Conservation (phyloP, 1,140 invertebrate genomes). For the Mesaphorura yosii region DNA sequence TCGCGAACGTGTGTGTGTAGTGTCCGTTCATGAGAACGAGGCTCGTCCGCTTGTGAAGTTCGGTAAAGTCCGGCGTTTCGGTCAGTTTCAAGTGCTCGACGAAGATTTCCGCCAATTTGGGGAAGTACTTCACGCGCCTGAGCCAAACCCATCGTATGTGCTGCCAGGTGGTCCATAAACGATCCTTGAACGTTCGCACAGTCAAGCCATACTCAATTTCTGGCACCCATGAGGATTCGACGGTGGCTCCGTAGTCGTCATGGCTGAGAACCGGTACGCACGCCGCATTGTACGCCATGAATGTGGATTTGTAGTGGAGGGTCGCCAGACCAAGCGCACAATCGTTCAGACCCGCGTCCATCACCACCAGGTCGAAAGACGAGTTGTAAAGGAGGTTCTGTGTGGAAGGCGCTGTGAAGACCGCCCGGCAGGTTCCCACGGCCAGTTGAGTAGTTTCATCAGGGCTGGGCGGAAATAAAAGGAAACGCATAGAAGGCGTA, state of each 20-base stretch:
- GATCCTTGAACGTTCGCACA: background rate
- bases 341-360: conserved; percentile 32
- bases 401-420: background rate
- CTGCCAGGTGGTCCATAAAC: background rate
- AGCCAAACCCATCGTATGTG: background rate
- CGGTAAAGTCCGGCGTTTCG: conserved; percentile 3
- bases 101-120: background rate
- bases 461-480: no score
- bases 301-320: background rate
- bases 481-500: no score
- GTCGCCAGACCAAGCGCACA: conserved; percentile 18
- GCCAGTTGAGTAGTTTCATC: no score
- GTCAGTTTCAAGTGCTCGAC: background rate
- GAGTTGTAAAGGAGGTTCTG: background rate
- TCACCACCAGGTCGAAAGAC: conserved; percentile 32
- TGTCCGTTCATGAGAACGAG: conserved; percentile 46
- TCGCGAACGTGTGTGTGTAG: conserved; percentile 39
- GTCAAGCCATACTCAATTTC: background rate
- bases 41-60: conserved; percentile 19
- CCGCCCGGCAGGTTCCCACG: background rate
- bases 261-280: background rate
- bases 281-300: background rate
- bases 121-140: background rate
- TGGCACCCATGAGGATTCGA: background rate
- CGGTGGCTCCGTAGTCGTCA: background rate